These are phyloP conservation scores for Drosophila oshimai DNA, from an alignment of 1,140 invertebrate genomes.

Conservation along the genomic window DNA sequence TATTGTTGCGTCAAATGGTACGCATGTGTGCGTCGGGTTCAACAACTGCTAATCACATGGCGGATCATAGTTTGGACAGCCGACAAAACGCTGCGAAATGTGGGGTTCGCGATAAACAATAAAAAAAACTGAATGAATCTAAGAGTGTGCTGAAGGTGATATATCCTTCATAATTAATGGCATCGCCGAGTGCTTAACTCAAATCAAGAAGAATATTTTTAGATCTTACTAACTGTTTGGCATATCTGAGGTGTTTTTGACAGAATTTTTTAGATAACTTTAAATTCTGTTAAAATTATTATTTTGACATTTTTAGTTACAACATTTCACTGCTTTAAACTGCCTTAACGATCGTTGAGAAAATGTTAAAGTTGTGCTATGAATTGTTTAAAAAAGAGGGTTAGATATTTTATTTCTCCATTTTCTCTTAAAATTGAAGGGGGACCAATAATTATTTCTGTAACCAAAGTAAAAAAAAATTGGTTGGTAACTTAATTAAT, in stretches of 20 bases:
- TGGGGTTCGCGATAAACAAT: conserved; percentile 11
- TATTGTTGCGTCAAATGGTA: conserved; percentile 22
- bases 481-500: no score
- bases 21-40: conserved; percentile 50
- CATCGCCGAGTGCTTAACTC: conserved; percentile 15
- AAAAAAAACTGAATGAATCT: conserved; percentile 21
- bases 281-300: not conserved
- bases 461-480: no score
- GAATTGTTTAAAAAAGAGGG: no score
- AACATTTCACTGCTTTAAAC: no score
- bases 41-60: conserved; percentile 76
- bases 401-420: no score
- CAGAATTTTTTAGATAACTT: conserved; percentile 8
- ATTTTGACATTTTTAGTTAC: not conserved
- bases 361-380: no score
- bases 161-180: conserved; percentile 35
- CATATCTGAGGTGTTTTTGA: conserved; percentile 2
- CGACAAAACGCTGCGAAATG: conserved; percentile 13
- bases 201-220: conserved; percentile 18
- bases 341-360: no score
- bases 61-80: conserved; percentile 34
- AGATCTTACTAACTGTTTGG: conserved; percentile 18
- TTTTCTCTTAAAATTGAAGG: no score
- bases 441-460: no score
- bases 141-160: conserved; percentile 17